Percentiles rank a stretch among this genome's conserved stretches.
Conservation (phyloP, 2,113 vertebrate species). For the Neopipo cinnamomea region DNA sequence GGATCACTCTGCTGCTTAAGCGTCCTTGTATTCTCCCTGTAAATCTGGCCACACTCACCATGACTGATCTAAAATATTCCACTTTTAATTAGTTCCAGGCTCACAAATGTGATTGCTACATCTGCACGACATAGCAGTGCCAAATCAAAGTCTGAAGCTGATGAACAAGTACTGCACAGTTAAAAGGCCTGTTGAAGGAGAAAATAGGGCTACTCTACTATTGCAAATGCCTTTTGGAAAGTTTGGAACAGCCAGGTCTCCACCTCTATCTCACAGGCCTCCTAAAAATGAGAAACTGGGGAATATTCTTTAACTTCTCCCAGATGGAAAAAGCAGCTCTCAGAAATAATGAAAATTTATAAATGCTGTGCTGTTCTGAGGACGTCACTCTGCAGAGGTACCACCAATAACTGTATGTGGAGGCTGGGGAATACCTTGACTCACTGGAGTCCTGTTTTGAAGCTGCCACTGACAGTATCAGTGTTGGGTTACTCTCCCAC, state of each 20-base stretch:
- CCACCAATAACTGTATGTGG: background rate
- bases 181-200: slow-evolving; percentile 70
- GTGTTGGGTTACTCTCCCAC: background rate
- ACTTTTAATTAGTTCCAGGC: slow-evolving; percentile 83
- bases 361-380: background rate
- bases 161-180: slow-evolving; percentile 60
- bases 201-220: slow-evolving; percentile 29
- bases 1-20: slow-evolving; percentile 57
- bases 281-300: background rate
- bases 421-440: background rate
- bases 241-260: background rate
- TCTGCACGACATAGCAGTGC: slow-evolving; percentile 67
- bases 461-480: background rate
- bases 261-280: background rate
- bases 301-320: background rate
- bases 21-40: slow-evolving; percentile 59
- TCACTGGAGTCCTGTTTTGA: background rate
- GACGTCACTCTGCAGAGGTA: background rate
- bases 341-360: background rate
- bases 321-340: background rate
- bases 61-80: slow-evolving; percentile 79
- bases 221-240: slow-evolving; percentile 56
- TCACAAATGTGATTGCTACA: slow-evolving; percentile 66
- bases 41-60: slow-evolving; percentile 72
- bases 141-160: slow-evolving; percentile 76